Evolutionary conservation across 1,140 invertebrate genomes (phyloP).

Genomic region (Drosophila bocqueti): DNA sequence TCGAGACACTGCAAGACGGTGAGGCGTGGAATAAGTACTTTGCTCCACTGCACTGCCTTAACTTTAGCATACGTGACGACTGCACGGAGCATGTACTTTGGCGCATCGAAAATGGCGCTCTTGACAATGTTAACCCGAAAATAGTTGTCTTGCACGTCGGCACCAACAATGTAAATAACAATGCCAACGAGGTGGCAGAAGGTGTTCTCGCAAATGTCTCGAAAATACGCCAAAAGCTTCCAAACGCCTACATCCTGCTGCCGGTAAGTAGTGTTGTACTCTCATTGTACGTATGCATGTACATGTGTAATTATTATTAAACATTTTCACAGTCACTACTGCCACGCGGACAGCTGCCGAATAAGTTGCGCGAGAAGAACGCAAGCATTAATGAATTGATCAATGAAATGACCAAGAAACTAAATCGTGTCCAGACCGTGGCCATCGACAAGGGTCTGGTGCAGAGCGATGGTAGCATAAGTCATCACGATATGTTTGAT

Average conservation of each 20-base stretch:
- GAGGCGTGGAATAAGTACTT: conserved; percentile 95
- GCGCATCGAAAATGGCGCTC: conserved; percentile 94
- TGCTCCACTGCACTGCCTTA: conserved; percentile 94
- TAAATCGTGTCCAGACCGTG: conserved; percentile 89
- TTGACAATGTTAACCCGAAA: conserved; percentile 95
- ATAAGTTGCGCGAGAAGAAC: conserved; percentile 91
- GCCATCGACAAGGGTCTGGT: conserved; percentile 91
- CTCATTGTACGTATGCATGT: no score
- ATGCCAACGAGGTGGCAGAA: conserved; percentile 91
- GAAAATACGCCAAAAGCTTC: conserved; percentile 90
- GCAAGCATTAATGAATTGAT: conserved; percentile 90
- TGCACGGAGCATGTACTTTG: conserved; percentile 95
- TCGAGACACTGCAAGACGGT: conserved; percentile 91
- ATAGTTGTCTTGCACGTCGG: conserved; percentile 94
- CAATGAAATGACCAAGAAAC: conserved; percentile 86
- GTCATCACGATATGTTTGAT: conserved; percentile 94
- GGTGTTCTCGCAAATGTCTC: conserved; percentile 92
- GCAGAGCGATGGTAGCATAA: conserved; percentile 91
- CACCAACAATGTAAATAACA: conserved; percentile 93
- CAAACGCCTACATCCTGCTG: conserved; percentile 91
- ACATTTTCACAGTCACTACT: conserved; percentile 89
- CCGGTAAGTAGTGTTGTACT: conserved; percentile 90
- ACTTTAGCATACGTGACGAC: conserved; percentile 96
- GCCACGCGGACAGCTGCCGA: conserved; percentile 93
- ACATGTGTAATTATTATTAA: background rate